Evolutionary conservation across 2,888 invertebrate genomes (phyloP), one percentile per base, ranked within the genome.

Genomic region (Drosophila anomalata): DNA sequence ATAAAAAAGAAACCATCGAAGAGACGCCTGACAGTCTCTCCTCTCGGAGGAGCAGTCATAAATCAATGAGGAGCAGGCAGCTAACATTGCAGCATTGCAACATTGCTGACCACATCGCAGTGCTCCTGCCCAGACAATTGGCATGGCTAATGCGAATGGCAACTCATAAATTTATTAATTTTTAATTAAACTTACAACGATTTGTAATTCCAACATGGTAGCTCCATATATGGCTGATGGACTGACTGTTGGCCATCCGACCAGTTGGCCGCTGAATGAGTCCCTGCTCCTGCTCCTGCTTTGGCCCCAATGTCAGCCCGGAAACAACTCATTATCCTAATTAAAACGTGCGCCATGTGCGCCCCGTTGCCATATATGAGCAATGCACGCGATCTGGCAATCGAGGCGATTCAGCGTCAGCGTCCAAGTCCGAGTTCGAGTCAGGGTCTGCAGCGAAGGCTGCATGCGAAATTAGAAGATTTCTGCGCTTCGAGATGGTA

Each of bases 291-390:
- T 41, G 51, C 29, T 4, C 59, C 39, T 41, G 51, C 29, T 4
- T 22, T 20, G 20, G 41, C 50, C 68, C 56, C 51, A 54, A 11
- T 69, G 61, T 47, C 33, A 59, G 87, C 85, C 90, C 90, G 90
- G 90, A 90, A 90, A 90, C 89, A 90, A 90, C 89, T 90, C 89
- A 90, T 90, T 90, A 90, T 90, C 90, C 90, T 90, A 90, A 90
- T 90, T 90, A 90, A 90, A 90, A 90, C 90, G 90, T 90, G 89
- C 87, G 87, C 89, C 85, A 80, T 87, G 87, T 84, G 84, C 84
- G 76, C 79, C 84, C 66, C 78, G 73, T 76, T 81, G 73, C 89
- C 89, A 88, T 86, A 86, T 88, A 88, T 79, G 89, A 70, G 75
- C 88, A 86, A 78, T 90, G 86, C 90, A 90, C 90, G 90, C 90